Evolutionary conservation across 2,113 vertebrate genomes (phyloP).

Genomic region (Stercorarius parasiticus): DNA sequence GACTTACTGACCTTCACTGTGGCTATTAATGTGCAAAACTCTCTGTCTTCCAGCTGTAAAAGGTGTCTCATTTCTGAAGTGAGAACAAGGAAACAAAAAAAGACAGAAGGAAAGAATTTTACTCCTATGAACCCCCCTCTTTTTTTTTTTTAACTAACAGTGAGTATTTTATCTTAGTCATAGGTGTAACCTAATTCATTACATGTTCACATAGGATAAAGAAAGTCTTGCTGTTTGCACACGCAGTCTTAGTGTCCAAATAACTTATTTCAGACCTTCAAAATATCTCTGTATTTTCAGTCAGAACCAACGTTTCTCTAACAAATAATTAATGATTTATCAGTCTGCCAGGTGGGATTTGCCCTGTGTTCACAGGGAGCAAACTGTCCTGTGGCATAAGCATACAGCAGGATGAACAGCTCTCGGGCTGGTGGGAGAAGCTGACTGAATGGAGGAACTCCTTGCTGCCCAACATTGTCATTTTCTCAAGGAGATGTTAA

Average conservation of each 20-base stretch:
- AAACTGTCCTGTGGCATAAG: neutral
- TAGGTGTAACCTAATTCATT: neutral
- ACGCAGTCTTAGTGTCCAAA: neutral
- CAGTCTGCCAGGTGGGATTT: neutral
- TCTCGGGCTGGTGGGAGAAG: neutral
- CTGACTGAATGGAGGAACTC: neutral
- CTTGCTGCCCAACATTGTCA: rapidly evolving
- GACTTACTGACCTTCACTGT: constrained; percentile 63
- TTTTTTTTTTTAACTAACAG: neutral
- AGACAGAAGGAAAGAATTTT: neutral
- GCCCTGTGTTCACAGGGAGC: neutral
- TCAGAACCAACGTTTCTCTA: neutral
- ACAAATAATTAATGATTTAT: neutral
- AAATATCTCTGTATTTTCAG: neutral
- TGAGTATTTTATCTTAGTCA: neutral
- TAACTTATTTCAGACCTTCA: neutral
- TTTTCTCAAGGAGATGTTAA: neutral
- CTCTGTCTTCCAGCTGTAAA: constrained; percentile 30
- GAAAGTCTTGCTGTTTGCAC: neutral
- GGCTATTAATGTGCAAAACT: constrained; percentile 53
- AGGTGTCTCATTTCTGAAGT: constrained; percentile 22
- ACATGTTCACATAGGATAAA: neutral
- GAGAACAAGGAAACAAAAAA: constrained; percentile 15
- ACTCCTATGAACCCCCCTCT: neutral
- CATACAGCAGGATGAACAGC: neutral